Base-by-base conservation (phyloP, 2,797 vertebrate species). In the Adrianichthys oophorus region DNA sequence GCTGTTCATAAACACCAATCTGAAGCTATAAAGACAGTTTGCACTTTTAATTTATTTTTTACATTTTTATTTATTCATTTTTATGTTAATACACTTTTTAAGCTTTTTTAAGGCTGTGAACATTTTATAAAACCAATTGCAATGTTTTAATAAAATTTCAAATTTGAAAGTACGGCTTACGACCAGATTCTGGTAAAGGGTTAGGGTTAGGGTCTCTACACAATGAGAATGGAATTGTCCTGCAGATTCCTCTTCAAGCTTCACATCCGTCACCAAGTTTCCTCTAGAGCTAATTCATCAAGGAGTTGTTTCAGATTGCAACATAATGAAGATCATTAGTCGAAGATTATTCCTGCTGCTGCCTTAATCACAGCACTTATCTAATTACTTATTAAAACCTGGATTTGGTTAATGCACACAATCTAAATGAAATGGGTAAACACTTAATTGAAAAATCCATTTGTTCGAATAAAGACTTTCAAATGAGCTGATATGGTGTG, bases 381-480 rank as follows among this genome's bases (percentile, higher is more conserved):
- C 78, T 83, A 84, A 87, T 84, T 85, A 79, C 82, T 77, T 85
- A 88, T 84, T 88, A 84, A 71, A 79, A 83, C 57, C 68, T 62
- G 72, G 77, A 84, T 83, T 78, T 82, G 76, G 74, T 61, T 69
- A 79, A 85, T 73, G 78, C 78, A 69, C 76, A 60, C 63, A 79
- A 81, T 76, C 75, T 55, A 79, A 82, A 80, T 87, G 62, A 80
- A 87, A 84, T 72, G 74, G 59, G 75, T 85, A 87, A 88, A 85
- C 85, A 86, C 69, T 71, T 86, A 85, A 89, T 86, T 86, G 77
- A 87, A 87, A 85, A 85, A 83, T 88, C 76, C 82, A 87, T 90
- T 88, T 79, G 80, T 80, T 83, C 55, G 62, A 79, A 85, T 85
- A 75, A 82, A 68, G 77, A 78, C 68, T 70, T 79, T 76, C 65